These are phyloP conservation scores for Dermatophagoides farinae DNA, from an alignment of 1,140 invertebrate genomes.

Conservation along the genomic window DNA sequence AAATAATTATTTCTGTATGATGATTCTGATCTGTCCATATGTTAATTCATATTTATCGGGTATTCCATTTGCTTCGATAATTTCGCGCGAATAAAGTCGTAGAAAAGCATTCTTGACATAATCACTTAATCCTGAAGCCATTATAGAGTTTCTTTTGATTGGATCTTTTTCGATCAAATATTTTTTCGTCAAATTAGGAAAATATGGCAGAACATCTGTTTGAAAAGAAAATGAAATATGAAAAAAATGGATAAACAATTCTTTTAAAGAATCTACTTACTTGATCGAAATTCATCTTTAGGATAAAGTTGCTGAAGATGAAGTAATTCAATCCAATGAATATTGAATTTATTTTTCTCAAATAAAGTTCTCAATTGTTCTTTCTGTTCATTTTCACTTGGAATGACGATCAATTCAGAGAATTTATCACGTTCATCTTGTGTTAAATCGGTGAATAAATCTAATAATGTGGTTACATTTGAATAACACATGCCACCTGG, in stretches of 20 bases:
- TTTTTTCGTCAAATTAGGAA: slow-evolving; percentile 12
- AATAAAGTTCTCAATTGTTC: background rate
- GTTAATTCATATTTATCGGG: slow-evolving; percentile 1
- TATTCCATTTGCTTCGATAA: background rate
- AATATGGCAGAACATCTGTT: slow-evolving; percentile 5
- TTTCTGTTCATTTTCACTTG: slow-evolving; percentile 1
- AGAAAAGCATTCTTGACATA: slow-evolving; percentile 3
- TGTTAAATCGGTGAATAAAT: slow-evolving; percentile 4
- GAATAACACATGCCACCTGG: background rate
- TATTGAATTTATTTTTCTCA: background rate
- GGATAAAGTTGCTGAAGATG: slow-evolving; percentile 3
- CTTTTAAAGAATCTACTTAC: background rate
- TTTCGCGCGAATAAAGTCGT: background rate
- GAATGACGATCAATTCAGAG: background rate
- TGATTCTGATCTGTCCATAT: slow-evolving; percentile 6
- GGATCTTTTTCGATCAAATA: slow-evolving; percentile 7
- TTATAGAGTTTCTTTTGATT: slow-evolving; percentile 2
- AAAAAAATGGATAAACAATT: background rate
- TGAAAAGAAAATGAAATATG: background rate
- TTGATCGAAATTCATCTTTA: background rate
- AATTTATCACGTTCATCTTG: background rate
- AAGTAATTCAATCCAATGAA: background rate
- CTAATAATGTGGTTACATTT: slow-evolving; percentile 8
- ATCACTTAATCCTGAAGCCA: slow-evolving; percentile 5
- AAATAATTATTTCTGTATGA: background rate